Evolutionary conservation across 1,140 invertebrate species (phyloP).

Genomic region (Eumeta japonica): DNA sequence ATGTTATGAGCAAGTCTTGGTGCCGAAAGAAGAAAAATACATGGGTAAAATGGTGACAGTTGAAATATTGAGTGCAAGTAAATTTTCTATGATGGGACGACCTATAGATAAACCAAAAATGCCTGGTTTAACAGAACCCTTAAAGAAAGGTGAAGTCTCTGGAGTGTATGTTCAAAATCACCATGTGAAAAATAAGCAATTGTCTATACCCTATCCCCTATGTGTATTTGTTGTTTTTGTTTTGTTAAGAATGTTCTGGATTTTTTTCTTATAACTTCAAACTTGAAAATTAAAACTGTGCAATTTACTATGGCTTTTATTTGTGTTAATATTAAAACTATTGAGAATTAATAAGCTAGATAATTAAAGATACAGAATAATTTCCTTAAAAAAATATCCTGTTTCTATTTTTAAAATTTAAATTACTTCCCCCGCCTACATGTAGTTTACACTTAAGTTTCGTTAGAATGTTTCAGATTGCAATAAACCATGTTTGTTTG

Average conservation of each 20-base stretch:
- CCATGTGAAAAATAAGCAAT: slow-evolving; percentile 15
- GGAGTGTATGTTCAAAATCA: slow-evolving; percentile 25
- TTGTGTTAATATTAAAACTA: too few relatives aligned
- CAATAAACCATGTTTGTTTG: too few relatives aligned
- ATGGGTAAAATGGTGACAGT: slow-evolving; percentile 85
- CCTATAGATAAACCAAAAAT: slow-evolving; percentile 59
- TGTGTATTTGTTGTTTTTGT: slow-evolving; percentile 22
- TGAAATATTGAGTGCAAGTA: slow-evolving; percentile 71
- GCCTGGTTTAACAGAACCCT: slow-evolving; percentile 52
- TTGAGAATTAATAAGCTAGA: too few relatives aligned
- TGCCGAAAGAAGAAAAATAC: slow-evolving; percentile 73
- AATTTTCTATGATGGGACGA: slow-evolving; percentile 84
- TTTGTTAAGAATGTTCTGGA: slow-evolving; percentile 36
- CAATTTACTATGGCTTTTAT: too few relatives aligned
- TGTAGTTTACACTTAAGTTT: too few relatives aligned
- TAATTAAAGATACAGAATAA: too few relatives aligned
- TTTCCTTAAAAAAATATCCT: too few relatives aligned
- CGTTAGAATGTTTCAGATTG: too few relatives aligned
- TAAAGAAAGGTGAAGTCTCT: slow-evolving; percentile 56
- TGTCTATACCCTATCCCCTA: slow-evolving; percentile 25
- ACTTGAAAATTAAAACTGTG: too few relatives aligned
- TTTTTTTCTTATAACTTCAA: slow-evolving; percentile 37
- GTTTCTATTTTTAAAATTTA: too few relatives aligned
- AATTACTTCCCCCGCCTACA: too few relatives aligned
- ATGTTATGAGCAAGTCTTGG: slow-evolving; percentile 90